Base-by-base conservation (phyloP, 2,797 vertebrate genomes). In the Steatocranus sp. region DNA sequence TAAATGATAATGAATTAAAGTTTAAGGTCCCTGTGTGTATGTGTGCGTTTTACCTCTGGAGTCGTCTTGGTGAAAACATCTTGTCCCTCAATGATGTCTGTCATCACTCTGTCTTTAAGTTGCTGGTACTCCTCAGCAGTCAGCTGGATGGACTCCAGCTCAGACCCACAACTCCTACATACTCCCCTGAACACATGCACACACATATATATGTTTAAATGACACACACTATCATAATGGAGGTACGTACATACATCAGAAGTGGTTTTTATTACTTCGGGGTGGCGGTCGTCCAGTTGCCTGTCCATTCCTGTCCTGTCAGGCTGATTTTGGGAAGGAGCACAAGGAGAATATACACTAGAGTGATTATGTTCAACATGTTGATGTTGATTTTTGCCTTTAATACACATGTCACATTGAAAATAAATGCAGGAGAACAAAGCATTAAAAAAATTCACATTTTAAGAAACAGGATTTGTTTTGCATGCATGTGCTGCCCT, bases 51-150 rank as follows among this genome's bases (percentile, higher is more conserved):
- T 86, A 98, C 98, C 97, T 97, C 78, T 7, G 98, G 98, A 30
- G 96, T 99, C 3, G 98, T 99, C 94, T 99, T 99, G 15, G 91
- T 96, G 56, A 98, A 99, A 82, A 97, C 93, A 83, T 99, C 98
- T 36, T 17, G 88, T 30, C 98, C 98, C 85, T 97, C 94, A 70
- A 99, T 98, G 86, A 99, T 93, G 0, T 98, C 96, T 1, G n/a
- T 90, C 94, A 98, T 96, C 91, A 99, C 95, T 88, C 86, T 94
- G 88, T 94, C 93, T 41, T 96, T 98, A 77, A 99, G 96, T 76
- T 93, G 90, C 6, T 79, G 89, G 87, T 99, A 99, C 36, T 99
- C 98, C 83, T 97, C 97, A 14, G 38, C 56, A 41, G 90, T 93
- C 86, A 95, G 88, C 36, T 92, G 89, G 76, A 94, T 95, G 83